Evolutionary conservation across 2,113 vertebrate genomes (phyloP), one percentile per base, ranked within the genome.

Genomic region (Spilogale gracilis): DNA sequence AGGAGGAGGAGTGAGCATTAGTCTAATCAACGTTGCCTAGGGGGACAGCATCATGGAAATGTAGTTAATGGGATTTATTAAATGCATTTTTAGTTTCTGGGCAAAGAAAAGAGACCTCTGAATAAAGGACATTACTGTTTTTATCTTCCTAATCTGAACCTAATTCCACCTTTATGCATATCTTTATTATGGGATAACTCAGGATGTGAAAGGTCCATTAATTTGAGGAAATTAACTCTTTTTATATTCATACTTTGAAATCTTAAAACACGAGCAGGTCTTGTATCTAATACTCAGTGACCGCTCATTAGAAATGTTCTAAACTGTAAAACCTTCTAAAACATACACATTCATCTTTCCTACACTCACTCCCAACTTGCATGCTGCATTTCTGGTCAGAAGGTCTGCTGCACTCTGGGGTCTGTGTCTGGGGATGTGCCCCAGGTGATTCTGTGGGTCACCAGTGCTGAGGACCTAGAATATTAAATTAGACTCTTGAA

Each of bases 81-180:
- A 84, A 79, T 48, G 11, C 10, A 94, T n/a, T 54, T 93, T 93
- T 54, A 56, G 63, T 78, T 94, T 80, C 54, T 71, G 30, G 27
- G 12, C 60, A 96, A 93, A 93, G 79, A 81, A 83, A 81, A 95
- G 76, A 5, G 32, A 60, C 32, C 14, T 65, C 20, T 43, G 32
- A 93, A 94, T 88, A 86, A 83, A 95, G 69, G 48, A 81, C 2
- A 3, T 17, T n/a, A 61, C 50, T 96, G 54, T 38, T 94, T 88
- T 86, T 63, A 20, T 61, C 71, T n/a, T 92, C 3, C 45, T 73
- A 93, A 71, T 82, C 10, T 58, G 58, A 90, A 38, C 9, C 50
- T 38, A 89, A 14, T 52, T 78, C 32, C 43, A 93, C 18, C 43
- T 89, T 80, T 61, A 80, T 73, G 38, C 12, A 14, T 60, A 76